Evolutionary conservation across 2,113 vertebrate species (phyloP).

Genomic region (Hippocampus barbouri): DNA sequence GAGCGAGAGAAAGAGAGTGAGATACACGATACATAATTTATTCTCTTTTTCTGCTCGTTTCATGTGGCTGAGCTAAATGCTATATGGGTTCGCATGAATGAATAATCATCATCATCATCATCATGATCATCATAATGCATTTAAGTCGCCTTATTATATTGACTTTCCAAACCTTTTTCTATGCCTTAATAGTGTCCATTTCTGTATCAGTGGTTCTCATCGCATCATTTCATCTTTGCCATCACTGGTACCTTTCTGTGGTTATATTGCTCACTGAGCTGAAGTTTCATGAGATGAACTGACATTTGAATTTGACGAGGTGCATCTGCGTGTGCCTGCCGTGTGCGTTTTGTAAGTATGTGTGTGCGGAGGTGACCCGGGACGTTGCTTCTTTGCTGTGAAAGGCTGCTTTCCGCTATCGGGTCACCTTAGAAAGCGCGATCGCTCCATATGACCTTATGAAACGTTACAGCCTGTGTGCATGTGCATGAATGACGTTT

Average conservation of each 20-base stretch:
- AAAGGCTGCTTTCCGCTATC: conserved; percentile 40
- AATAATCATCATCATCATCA: background rate
- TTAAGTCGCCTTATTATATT: background rate
- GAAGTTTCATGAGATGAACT: background rate
- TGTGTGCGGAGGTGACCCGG: conserved; percentile 41
- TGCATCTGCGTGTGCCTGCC: background rate
- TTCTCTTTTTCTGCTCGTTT: background rate
- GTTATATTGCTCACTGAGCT: background rate
- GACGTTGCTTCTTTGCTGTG: conserved; percentile 50
- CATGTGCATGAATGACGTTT: background rate
- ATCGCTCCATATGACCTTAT: conserved; percentile 44
- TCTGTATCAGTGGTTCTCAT: background rate
- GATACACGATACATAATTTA: too few relatives aligned
- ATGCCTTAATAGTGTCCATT: background rate
- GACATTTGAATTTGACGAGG: conserved; percentile 1
- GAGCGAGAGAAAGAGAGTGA: too few relatives aligned
- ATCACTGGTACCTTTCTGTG: background rate
- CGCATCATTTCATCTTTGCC: background rate
- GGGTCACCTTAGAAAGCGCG: conserved; percentile 57
- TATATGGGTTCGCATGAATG: background rate
- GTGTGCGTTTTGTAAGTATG: background rate
- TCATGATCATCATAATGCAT: background rate
- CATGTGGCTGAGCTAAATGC: too few relatives aligned
- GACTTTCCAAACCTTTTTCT: background rate
- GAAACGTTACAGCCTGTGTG: conserved; percentile 42